A percentile compares a stretch with the other conserved stretches of the same genome.
Evolutionary conservation across 2,797 vertebrate genomes (phyloP).

Genomic region (Margarornis squamiger): DNA sequence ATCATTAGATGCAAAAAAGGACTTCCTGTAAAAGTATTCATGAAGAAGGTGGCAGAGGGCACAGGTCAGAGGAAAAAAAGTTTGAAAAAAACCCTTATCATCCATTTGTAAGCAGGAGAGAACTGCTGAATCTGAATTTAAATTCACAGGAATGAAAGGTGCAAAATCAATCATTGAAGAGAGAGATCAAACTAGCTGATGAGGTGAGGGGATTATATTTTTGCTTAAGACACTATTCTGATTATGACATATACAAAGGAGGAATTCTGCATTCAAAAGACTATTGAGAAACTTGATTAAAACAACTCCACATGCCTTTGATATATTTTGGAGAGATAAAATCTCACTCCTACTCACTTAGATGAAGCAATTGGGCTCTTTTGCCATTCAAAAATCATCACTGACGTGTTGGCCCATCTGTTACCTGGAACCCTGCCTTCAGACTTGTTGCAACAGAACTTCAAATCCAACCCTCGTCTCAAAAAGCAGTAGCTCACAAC

Average conservation of each 20-base stretch:
- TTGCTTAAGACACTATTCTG: not conserved
- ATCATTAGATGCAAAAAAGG: not conserved
- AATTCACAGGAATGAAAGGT: not conserved
- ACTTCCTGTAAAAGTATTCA: not conserved
- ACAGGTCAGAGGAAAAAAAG: not conserved
- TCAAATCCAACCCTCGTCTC: not conserved
- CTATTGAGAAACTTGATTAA: constrained; percentile 24
- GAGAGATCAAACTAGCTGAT: not conserved
- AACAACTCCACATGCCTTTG: not conserved
- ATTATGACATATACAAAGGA: not conserved
- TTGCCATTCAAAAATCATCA: not conserved
- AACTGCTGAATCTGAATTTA: not conserved
- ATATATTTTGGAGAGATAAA: constrained; percentile 9
- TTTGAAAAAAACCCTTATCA: not conserved
- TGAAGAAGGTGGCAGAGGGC: not conserved
- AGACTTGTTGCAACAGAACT: not conserved
- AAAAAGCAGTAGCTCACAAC: not conserved
- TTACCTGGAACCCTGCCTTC: not conserved
- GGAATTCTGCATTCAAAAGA: not conserved
- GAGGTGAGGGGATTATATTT: not conserved
- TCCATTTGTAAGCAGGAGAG: not conserved
- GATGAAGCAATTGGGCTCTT: not conserved
- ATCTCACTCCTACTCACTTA: not conserved
- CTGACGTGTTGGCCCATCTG: not conserved
- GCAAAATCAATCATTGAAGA: not conserved